Evolutionary conservation across 2,113 vertebrate genomes (phyloP).

Genomic region (Sitta europaea): DNA sequence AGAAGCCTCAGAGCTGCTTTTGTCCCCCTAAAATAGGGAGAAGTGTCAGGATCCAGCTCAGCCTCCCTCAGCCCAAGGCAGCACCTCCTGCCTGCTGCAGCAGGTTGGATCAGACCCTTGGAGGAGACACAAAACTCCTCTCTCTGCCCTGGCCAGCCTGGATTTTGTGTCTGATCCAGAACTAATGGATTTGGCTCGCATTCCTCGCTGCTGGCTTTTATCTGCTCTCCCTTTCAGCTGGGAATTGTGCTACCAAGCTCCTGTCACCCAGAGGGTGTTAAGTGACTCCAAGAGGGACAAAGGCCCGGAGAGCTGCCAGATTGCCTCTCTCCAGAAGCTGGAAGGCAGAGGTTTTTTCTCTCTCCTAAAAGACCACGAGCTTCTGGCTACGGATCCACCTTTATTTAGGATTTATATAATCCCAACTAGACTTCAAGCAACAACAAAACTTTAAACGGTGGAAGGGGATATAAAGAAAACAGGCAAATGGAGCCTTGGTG

Average conservation of each 20-base stretch:
- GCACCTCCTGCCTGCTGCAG: neutral
- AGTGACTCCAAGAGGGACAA: neutral
- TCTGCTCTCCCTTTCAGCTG: neutral
- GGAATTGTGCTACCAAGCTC: neutral
- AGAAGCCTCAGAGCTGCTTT: neutral
- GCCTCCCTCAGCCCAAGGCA: neutral
- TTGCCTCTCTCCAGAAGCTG: neutral
- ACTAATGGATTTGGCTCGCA: slow-evolving; percentile 17
- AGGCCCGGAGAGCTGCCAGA: neutral
- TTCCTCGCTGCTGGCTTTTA: neutral
- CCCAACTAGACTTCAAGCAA: neutral
- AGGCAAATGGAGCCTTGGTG: neutral
- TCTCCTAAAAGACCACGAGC: neutral
- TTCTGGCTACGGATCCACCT: neutral
- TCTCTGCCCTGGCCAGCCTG: neutral
- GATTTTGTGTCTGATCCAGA: neutral
- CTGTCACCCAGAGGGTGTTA: neutral
- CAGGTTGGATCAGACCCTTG: neutral
- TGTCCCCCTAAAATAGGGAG: neutral
- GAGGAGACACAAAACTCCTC: neutral
- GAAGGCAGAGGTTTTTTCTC: neutral
- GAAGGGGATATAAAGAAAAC: neutral
- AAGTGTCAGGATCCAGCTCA: neutral
- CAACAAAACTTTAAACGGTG: neutral
- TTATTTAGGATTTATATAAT: slow-evolving; percentile 19